A percentile compares a stretch with the other conserved stretches of the same genome.
phyloP scores from a whole-genome alignment of 2,113 vertebrate genomes.

The Donacobius atricapilla region DNA sequence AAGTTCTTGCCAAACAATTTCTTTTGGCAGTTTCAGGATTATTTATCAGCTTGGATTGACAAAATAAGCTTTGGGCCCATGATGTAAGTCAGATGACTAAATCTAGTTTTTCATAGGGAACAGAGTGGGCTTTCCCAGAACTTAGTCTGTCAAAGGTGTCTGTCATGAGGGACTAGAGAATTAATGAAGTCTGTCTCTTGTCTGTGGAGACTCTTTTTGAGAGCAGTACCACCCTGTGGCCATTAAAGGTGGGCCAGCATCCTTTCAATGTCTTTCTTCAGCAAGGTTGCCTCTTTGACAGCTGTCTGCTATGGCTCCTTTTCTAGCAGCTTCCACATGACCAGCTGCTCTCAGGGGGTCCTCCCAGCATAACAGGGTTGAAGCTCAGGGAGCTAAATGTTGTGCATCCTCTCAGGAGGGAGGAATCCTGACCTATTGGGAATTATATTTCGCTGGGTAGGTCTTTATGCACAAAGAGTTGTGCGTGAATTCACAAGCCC shows the following conservation, averaged over 20 bases:
- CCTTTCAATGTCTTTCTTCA: neutral
- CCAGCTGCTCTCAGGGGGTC: neutral
- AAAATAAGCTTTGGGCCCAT: neutral
- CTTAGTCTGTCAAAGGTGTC: neutral
- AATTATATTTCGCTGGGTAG: neutral
- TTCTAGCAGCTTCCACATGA: neutral
- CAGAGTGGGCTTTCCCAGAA: neutral
- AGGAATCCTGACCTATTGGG: neutral
- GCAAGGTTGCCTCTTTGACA: neutral
- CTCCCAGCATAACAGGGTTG: neutral
- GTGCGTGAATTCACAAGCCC: neutral
- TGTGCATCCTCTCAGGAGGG: neutral
- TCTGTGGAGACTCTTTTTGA: neutral
- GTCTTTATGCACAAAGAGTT: rapidly evolving
- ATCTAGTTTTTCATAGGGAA: neutral
- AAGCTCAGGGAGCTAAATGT: neutral
- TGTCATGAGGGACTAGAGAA: neutral
- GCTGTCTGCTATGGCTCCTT: neutral
- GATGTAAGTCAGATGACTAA: neutral
- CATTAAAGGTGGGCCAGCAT: neutral
- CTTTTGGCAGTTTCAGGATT: neutral
- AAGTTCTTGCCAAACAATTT: neutral
- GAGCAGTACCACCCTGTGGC: rapidly evolving
- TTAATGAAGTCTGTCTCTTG: neutral
- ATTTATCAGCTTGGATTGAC: neutral